These are phyloP conservation scores for Ernsta delagoae DNA, from an alignment of 2,888 invertebrate genomes.

Conservation along the genomic window DNA sequence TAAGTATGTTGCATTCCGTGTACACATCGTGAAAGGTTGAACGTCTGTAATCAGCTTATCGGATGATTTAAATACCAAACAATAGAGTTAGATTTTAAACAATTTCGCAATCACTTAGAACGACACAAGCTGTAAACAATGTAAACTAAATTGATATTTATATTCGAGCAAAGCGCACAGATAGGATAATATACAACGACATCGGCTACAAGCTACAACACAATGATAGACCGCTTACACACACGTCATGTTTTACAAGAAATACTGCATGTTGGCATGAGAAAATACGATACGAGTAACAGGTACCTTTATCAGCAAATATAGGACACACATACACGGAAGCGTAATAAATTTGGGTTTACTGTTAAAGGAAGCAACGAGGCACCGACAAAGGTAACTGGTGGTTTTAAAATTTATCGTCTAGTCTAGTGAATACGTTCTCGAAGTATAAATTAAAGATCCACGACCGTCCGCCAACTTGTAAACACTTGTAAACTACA, in stretches of 20 bases:
- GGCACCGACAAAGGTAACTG: constrained; percentile 25
- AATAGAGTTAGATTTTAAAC: constrained; percentile 62
- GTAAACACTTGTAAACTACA: constrained; percentile 33
- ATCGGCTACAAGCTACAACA: constrained; percentile 14
- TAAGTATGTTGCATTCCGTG: constrained; percentile 43
- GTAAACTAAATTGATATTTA: constrained; percentile 71
- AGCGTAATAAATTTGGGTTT: constrained; percentile 38
- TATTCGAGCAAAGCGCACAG: constrained; percentile 46
- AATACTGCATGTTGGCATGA: constrained; percentile 28
- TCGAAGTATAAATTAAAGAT: constrained; percentile 37
- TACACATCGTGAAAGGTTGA: constrained; percentile 80
- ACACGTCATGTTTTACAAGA: constrained; percentile 35
- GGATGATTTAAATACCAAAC: constrained; percentile 77
- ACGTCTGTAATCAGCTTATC: constrained; percentile 74
- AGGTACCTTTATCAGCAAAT: constrained; percentile 10
- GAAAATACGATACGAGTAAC: constrained; percentile 22
- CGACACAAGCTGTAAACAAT: constrained; percentile 48
- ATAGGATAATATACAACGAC: constrained; percentile 33
- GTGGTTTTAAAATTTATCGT: constrained; percentile 34
- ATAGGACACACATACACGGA: constrained; percentile 36
- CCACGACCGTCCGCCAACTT: constrained; percentile 28
- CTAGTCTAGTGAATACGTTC: constrained; percentile 31
- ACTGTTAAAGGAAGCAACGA: constrained; percentile 34
- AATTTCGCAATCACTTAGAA: constrained; percentile 51
- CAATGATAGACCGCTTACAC: constrained; percentile 34